Base-by-base conservation (phyloP, 2,888 invertebrate species). In the Cataglyphis livida region DNA sequence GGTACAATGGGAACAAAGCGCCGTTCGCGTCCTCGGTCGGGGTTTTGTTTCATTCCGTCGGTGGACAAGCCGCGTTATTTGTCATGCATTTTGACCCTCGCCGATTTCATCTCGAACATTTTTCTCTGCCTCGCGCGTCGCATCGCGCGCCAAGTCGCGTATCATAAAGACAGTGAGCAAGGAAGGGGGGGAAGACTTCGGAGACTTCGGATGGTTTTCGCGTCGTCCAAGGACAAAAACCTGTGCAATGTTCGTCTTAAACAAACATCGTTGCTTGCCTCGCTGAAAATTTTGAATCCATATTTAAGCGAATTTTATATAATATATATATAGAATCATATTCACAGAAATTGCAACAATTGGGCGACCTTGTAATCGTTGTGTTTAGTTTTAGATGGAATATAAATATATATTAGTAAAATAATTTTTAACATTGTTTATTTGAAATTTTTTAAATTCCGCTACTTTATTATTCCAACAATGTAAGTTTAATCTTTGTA, bases 1-100 rank as follows among this genome's bases (percentile, higher is more conserved):
- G 88, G 91, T 90, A 94, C 94, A 94, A 94, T 94, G 91, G 92
- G 92, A 94, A 94, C 94, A 94, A 94, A 94, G 93, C 91, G 89
- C 78, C 91, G 90, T 90, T 74, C 71, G 89, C 90, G 90, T 88
- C 90, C 90, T 87, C 90, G 83, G 87, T 88, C 88, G 87, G 90
- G 92, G 93, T 94, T 94, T 93, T 93, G 93, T 94, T 94, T 93
- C 94, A 94, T 94, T 93, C 92, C 90, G 85, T 84, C 71, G 89
- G 87, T 91, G 92, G 93, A 93, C 92, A 93, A 85, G 90, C 90
- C 92, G 90, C 88, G 91, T 93, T 93, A 94, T 94, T 94, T 93
- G 92, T 94, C 93, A 94, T 93, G 91, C 92, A 92, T 94, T 93
- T 93, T 92, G 91, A 93, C 90, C 90, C 89, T 88, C 87, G 89